These are phyloP conservation scores for Dinomys branickii DNA, from an alignment of 2,113 vertebrate species.

Conservation along the genomic window DNA sequence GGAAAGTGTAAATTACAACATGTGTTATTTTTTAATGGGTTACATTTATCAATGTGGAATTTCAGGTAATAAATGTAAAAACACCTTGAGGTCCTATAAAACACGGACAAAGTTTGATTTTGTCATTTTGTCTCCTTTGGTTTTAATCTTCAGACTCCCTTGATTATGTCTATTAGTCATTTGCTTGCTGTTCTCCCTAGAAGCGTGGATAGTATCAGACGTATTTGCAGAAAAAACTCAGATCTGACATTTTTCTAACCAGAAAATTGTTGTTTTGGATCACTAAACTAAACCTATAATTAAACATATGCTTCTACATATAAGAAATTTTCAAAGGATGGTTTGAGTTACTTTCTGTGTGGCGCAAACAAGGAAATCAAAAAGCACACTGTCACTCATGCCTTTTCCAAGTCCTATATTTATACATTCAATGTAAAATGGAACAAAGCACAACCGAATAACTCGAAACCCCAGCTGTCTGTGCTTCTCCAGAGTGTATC, in stretches of 20 bases:
- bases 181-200: slow-evolving; percentile 9
- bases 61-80: slow-evolving; percentile 23
- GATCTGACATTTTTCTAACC: slow-evolving; percentile 64
- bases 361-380: not conserved
- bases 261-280: slow-evolving; percentile 59
- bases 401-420: not conserved
- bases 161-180: slow-evolving; percentile 7
- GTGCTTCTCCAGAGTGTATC: not conserved
- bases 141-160: not conserved
- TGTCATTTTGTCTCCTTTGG: not conserved
- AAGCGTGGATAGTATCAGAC: slow-evolving; percentile 15
- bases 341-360: not conserved
- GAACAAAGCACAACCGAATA: not conserved
- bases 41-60: not conserved
- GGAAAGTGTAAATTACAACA: not conserved
- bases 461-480: not conserved
- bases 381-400: not conserved
- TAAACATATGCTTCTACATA: not conserved
- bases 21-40: slow-evolving; percentile 4
- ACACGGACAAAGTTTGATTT: not conserved
- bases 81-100: slow-evolving; percentile 16
- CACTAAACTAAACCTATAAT: slow-evolving; percentile 62
- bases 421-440: not conserved
- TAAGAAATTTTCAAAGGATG: slow-evolving; percentile 66
- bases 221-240: slow-evolving; percentile 67